These are phyloP conservation scores for Potamilus streckersoni DNA, from an alignment of 1,140 invertebrate species.

Conservation along the genomic window DNA sequence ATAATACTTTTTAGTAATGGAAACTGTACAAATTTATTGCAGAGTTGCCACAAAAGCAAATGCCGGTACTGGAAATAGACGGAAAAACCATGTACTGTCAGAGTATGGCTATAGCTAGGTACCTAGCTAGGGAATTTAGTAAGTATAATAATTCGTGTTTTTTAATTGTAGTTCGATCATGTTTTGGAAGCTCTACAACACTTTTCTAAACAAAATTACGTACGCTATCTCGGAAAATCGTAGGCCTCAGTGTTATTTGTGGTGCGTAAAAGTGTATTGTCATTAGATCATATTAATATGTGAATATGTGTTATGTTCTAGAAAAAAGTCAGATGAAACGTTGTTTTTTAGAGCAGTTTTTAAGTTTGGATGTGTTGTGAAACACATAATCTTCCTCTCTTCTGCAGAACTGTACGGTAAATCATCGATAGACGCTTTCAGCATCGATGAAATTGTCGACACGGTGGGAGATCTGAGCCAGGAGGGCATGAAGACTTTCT, in stretches of 20 bases:
- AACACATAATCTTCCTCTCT: not conserved
- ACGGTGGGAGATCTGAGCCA: not conserved
- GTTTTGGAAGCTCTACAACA: not conserved
- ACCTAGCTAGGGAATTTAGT: not conserved
- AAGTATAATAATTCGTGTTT: not conserved
- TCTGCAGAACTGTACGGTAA: not conserved
- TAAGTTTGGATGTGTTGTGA: not conserved
- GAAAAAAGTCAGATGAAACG: not conserved
- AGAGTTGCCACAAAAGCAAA: not conserved
- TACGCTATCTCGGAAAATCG: too few relatives aligned
- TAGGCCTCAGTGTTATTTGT: too few relatives aligned
- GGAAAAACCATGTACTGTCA: not conserved
- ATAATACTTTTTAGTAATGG: not conserved
- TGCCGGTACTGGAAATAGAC: not conserved
- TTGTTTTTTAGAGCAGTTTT: not conserved
- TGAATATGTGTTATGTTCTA: not conserved
- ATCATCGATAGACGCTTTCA: not conserved
- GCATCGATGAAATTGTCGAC: not conserved
- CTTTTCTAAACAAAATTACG: too few relatives aligned
- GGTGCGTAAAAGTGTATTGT: too few relatives aligned
- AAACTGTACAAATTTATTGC: not conserved
- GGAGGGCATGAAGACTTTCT: not conserved
- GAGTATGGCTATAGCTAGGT: not conserved
- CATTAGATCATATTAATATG: too few relatives aligned
- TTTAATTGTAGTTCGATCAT: not conserved